Conservation (phyloP, 2,113 vertebrate species). For the Acrocephalus kingi region DNA sequence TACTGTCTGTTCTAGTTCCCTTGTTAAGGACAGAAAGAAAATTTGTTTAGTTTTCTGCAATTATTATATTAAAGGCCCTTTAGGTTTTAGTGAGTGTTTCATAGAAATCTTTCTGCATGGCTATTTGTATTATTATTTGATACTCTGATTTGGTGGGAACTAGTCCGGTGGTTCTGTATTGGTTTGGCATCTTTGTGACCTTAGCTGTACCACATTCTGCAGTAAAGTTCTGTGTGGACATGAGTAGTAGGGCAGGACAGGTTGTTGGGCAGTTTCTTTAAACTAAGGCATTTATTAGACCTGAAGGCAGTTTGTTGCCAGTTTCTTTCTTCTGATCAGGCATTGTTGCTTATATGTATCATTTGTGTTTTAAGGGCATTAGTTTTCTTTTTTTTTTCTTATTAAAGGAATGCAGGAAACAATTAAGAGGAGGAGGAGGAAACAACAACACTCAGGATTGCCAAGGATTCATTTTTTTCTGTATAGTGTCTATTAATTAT, state of each 20-base stretch:
- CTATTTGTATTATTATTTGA: neutral
- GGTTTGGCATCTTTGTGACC: neutral
- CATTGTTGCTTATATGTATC: neutral
- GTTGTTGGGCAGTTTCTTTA: neutral
- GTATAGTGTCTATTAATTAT: conserved; percentile 55
- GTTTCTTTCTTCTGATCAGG: neutral
- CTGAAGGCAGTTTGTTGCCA: neutral
- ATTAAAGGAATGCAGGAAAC: conserved; percentile 36
- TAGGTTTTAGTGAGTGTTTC: neutral
- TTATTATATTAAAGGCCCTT: neutral
- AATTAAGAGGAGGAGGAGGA: conserved; percentile 32
- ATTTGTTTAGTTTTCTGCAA: neutral
- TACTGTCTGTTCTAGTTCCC: neutral
- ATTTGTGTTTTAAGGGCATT: conserved; percentile 24
- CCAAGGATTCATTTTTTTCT: conserved; percentile 54
- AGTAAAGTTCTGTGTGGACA: neutral
- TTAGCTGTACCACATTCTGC: neutral
- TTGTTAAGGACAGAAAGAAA: neutral
- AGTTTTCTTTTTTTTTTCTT: neutral
- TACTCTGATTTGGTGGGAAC: neutral
- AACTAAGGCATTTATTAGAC: neutral
- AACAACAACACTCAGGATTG: conserved; percentile 12
- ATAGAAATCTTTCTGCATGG: neutral
- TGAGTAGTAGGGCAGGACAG: neutral
- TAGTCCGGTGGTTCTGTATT: neutral